A percentile compares a stretch with the other conserved stretches of the same genome.
Conservation (phyloP, 2,888 invertebrate species). For the Drosophila fungiperda region DNA sequence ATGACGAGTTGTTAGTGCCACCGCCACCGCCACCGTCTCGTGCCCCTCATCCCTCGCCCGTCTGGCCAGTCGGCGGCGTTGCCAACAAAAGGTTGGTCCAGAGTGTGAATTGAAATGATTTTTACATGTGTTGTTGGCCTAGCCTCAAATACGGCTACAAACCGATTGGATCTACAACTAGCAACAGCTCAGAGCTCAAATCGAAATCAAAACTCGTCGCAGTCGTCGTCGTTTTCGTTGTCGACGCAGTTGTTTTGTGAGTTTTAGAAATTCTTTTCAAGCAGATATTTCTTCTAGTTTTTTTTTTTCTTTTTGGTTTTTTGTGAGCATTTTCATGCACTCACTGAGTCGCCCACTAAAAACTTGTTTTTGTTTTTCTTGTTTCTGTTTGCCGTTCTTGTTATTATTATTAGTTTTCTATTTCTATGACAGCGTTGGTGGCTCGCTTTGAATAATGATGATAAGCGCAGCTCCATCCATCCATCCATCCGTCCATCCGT, state of each 20-base stretch:
- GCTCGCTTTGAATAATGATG: constrained; percentile 81
- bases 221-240: constrained; percentile 43
- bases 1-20: constrained; percentile 67
- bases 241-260: constrained; percentile 67
- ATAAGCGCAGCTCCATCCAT: constrained; percentile 64
- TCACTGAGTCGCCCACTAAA: constrained; percentile 50
- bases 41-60: constrained; percentile 9
- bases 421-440: constrained; percentile 71
- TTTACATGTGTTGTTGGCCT: constrained; percentile 54
- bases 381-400: constrained; percentile 76
- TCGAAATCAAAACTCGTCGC: constrained; percentile 75
- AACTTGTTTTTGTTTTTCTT: constrained; percentile 61
- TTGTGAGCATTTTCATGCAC: constrained; percentile 49
- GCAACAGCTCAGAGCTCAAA: constrained; percentile 32
- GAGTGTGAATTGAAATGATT: constrained; percentile 79
- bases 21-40: constrained; percentile 12
- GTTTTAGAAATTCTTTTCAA: constrained; percentile 71
- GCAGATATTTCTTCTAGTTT: constrained; percentile 27
- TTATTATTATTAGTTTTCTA: constrained; percentile 77
- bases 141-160: constrained; percentile 29
- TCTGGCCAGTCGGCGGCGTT: constrained; percentile 9
- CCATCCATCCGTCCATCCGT: constrained; percentile 13
- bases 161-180: constrained; percentile 62
- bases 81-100: constrained; percentile 53
- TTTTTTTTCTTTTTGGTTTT: not conserved